Conservation (phyloP, 2,797 vertebrate genomes). For the Enteromius unitaeniatus region DNA sequence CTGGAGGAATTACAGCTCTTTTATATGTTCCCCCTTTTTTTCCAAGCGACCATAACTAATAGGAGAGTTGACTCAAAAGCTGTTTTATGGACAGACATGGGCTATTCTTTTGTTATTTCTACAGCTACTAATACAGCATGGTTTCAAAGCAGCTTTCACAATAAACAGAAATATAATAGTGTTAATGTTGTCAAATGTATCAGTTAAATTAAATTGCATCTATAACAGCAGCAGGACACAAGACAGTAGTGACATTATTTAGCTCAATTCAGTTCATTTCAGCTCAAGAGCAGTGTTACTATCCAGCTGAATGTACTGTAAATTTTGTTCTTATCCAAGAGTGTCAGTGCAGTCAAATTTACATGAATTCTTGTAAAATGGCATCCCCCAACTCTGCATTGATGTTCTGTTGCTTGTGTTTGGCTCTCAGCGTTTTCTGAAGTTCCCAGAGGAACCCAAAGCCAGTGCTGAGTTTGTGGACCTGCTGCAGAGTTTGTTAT, state of each 20-base stretch:
- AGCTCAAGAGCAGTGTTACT: background rate
- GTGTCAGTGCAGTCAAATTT: background rate
- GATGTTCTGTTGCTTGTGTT: conserved; percentile 38
- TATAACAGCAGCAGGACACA: no score
- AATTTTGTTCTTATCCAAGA: no score
- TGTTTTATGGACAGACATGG: no score
- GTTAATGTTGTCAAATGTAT: background rate
- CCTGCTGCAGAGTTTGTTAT: conserved; percentile 90
- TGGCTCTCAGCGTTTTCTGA: conserved; percentile 84
- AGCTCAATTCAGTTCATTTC: background rate
- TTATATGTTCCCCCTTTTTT: no score
- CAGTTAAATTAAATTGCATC: background rate
- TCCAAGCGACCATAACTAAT: no score
- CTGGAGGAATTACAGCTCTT: no score
- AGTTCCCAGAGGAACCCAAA: conserved; percentile 87
- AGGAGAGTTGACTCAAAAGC: no score
- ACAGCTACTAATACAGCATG: no score
- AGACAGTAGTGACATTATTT: background rate
- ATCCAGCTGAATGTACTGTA: no score
- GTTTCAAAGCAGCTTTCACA: background rate
- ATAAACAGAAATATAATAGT: background rate
- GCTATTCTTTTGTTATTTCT: no score
- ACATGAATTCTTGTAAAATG: background rate
- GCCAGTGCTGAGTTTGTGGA: conserved; percentile 86
- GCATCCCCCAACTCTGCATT: background rate